Base-by-base conservation (phyloP, 2,888 invertebrate species). In the Perizoma affinitatum region DNA sequence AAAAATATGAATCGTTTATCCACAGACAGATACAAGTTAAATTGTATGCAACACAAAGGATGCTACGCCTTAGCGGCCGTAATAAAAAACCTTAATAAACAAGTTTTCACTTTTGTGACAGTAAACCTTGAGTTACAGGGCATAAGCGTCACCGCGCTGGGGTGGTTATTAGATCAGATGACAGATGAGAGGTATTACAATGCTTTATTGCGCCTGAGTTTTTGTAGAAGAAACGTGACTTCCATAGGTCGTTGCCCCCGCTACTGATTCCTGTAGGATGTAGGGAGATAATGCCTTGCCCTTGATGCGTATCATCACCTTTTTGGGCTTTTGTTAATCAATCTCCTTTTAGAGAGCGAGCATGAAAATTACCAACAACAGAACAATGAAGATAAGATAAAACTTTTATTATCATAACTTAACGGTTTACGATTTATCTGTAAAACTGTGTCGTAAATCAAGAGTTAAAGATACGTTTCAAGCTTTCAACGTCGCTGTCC, bases 111-210 rank as follows among this genome's bases (percentile, higher is more conserved):
- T 77, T 75, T 74, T 80, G 74, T 84, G 84, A 86, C 88, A 83
- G 82, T 86, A 87, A 89, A 82, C 82, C 78, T 84, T 87, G 86
- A 88, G 76, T 85, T 86, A 86, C 86, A 81, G 76, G 67, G 72
- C 77, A 77, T 84, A 84, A 84, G 83, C 75, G 76, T 78, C 79
- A 80, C 69, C 67, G 72, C 68, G 70, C 67, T 70, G 68, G 79
- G 83, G 83, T 83, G 81, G 80, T 78, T 83, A 80, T 80, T 84
- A 83, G 85, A 83, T 83, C 82, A 84, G 81, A 88, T 85, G 89
- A 89, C 85, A 88, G 86, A 88, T 86, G 86, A 85, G 80, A 79
- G 72, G 81, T 83, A 83, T 83, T 79, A 79, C 76, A 82, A 86
- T 87, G 84, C 75, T 87, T 88, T 88, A 89, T 87, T 84, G 76